These are phyloP conservation scores for Agrotis puta DNA, from an alignment of 2,888 invertebrate genomes.

Conservation along the genomic window DNA sequence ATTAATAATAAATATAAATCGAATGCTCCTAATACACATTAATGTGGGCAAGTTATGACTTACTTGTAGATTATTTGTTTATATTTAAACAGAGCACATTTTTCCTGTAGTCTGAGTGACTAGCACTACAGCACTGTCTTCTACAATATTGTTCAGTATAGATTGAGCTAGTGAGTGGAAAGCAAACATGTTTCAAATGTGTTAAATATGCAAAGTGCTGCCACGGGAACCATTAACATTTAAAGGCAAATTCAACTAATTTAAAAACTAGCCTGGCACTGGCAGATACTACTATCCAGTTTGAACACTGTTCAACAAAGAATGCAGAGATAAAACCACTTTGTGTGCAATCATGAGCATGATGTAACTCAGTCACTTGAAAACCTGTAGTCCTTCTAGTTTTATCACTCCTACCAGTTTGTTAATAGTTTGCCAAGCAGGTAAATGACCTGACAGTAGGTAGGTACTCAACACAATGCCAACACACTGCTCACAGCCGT, in stretches of 20 bases:
- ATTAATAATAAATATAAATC: constrained; percentile 59
- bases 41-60: constrained; percentile 44
- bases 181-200: constrained; percentile 44
- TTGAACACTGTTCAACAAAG: constrained; percentile 64
- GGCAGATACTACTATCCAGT: constrained; percentile 60
- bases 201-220: constrained; percentile 47
- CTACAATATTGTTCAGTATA: constrained; percentile 25
- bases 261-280: constrained; percentile 54
- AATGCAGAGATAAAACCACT: constrained; percentile 69
- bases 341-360: constrained; percentile 68
- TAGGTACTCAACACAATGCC: constrained; percentile 61
- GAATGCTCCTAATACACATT: constrained; percentile 52
- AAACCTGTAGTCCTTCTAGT: constrained; percentile 68
- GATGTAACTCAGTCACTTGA: constrained; percentile 70
- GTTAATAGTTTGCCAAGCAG: constrained; percentile 67
- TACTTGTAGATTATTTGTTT: constrained; percentile 55
- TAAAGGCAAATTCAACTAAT: constrained; percentile 49
- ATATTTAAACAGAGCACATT: constrained; percentile 46
- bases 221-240: constrained; percentile 54
- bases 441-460: constrained; percentile 68
- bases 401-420: constrained; percentile 69
- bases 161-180: constrained; percentile 28
- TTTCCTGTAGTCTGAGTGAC: constrained; percentile 40
- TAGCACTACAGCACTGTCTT: constrained; percentile 13
- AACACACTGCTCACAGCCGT: constrained; percentile 32